Conservation (phyloP, 2,113 vertebrate genomes). For the Onychostoma macrolepis region DNA sequence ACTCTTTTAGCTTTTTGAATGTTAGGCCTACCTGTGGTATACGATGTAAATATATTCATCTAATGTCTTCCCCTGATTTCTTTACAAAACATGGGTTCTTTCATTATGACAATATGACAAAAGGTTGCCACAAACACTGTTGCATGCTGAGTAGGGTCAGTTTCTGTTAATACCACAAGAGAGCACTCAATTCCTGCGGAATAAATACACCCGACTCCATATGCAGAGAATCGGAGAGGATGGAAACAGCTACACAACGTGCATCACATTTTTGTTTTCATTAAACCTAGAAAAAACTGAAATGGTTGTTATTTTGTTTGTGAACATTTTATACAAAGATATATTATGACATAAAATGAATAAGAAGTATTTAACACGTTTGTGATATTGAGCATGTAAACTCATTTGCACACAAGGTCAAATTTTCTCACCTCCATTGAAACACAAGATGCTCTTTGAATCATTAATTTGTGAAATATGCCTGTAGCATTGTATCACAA, state of each 20-base stretch:
- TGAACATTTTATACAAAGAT: neutral
- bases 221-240: neutral
- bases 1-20: conserved; percentile 2
- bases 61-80: neutral
- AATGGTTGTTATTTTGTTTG: neutral
- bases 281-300: neutral
- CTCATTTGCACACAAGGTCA: neutral
- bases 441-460: neutral
- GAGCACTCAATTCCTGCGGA: conserved; percentile 54
- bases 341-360: neutral
- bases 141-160: neutral
- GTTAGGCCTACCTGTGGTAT: neutral
- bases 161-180: conserved; percentile 56
- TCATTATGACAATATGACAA: conserved; percentile 15
- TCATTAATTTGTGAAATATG: neutral
- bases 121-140: neutral
- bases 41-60: neutral
- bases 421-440: neutral
- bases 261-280: neutral
- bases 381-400: neutral
- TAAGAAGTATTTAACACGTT: neutral
- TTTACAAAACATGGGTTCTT: neutral
- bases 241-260: neutral
- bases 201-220: neutral
- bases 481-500: neutral